Evolutionary conservation across 2,797 vertebrate species (phyloP), one percentile per base, ranked within the genome.

Genomic region (Sebastes oblongus): DNA sequence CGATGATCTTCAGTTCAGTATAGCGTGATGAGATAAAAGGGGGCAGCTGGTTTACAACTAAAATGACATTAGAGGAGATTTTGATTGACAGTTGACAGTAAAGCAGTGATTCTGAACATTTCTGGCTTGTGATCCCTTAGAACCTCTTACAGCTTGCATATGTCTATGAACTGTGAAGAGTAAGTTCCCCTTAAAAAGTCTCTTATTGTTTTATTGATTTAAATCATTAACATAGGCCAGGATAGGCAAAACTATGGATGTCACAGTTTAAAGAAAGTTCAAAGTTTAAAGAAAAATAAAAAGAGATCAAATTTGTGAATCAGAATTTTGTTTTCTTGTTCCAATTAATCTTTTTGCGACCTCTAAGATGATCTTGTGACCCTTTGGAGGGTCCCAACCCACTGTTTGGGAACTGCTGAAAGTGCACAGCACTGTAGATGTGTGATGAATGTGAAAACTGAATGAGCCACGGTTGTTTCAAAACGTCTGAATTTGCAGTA

Each of bases 1-100:
- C 1, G 92, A 72, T 11, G 95, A 97, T 36, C 61, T 94, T 18
- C 75, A 95, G 64, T 94, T 95, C 89, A 91, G 88, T 8, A 95
- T 96, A 22, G 92, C 81, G 0, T 95, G 90, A 94, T 69, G 14
- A 62, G 22, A 39, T 62, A 27, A 0, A 58, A 5, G 18, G 4
- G 72, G 75, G 61, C 54, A 58, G 22, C 13, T 36, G 3, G 24
- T 82, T 82, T 70, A 70, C 54, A 61, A 8, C 36, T 36, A 6
- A 46, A 79, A 29, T 68, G 4, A 52, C 13, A 65, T 8, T 10
- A 68, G 56, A 69, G 25, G 24, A 67, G 8, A 58, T 25, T 16
- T 32, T 52, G 42, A 67, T 54, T 61, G 8, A 61, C 30, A 2
- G 8, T 30, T 55, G 18, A 55, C 34, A 61, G 39, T 29, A 16